Percentiles rank a stretch among this genome's conserved stretches.
Conservation (phyloP, 2,797 vertebrate genomes). For the Falco biarmicus region DNA sequence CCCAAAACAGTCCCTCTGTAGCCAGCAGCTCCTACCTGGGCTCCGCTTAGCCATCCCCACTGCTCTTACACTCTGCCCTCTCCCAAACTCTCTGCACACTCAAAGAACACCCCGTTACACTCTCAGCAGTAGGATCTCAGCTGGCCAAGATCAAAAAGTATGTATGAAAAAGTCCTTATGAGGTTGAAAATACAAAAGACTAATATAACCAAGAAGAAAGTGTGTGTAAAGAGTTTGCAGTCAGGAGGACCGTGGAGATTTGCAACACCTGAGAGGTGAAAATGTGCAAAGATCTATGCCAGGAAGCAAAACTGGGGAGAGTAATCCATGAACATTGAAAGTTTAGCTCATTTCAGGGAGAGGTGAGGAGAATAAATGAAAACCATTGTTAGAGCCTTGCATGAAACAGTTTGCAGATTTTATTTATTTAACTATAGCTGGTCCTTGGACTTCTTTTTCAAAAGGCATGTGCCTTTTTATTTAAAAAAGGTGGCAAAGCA, state of each 20-base stretch:
- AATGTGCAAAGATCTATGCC: conserved; percentile 26
- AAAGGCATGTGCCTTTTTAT: background rate
- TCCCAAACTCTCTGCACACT: background rate
- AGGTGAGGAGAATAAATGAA: background rate
- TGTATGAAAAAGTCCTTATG: background rate
- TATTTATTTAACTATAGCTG: background rate
- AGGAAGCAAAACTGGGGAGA: background rate
- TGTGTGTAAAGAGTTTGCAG: rapidly evolving
- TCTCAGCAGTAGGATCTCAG: background rate
- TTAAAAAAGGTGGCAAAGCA: background rate
- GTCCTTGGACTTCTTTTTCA: background rate
- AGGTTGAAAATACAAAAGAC: background rate
- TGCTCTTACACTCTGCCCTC: background rate
- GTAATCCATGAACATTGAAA: background rate
- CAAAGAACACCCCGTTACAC: background rate
- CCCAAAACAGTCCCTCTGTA: background rate
- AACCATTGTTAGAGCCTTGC: background rate
- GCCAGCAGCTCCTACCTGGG: background rate
- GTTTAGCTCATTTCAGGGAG: background rate
- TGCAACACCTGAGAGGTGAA: conserved; percentile 35
- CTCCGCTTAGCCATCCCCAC: background rate
- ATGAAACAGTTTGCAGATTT: background rate
- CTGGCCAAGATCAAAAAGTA: background rate
- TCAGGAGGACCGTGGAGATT: background rate
- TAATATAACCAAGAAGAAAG: background rate